These are phyloP conservation scores for Vombatus ursinus DNA, from an alignment of 2,113 vertebrate species.

Conservation along the genomic window DNA sequence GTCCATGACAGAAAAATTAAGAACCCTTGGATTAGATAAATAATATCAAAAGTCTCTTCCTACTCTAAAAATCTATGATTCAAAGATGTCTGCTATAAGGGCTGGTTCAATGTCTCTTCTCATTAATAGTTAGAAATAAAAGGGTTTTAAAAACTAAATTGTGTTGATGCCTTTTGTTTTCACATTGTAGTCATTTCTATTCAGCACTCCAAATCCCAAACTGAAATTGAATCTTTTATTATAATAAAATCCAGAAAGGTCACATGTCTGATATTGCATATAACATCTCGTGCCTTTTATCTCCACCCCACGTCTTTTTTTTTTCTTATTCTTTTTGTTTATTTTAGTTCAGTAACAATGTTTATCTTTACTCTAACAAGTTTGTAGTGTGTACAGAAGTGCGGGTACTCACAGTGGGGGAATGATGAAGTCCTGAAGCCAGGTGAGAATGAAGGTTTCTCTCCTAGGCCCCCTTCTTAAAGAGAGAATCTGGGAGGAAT, in stretches of 20 bases:
- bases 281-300: background rate
- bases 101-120: background rate
- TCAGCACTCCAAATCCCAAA: background rate
- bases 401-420: too few species aligned
- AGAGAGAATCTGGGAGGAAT: background rate
- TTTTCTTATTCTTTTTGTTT: too few species aligned
- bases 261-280: background rate
- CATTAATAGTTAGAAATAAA: background rate
- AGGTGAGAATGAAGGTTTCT: background rate
- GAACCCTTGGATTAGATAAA: background rate
- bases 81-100: background rate
- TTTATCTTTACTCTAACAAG: background rate
- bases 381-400: too few species aligned
- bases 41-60: background rate
- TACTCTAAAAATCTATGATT: conserved; percentile 26
- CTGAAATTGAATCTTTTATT: background rate
- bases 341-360: background rate
- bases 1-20: background rate
- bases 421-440: background rate
- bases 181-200: background rate
- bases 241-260: background rate
- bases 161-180: background rate
- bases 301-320: too few species aligned
- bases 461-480: background rate
- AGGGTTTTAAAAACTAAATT: background rate